Base-by-base conservation (phyloP, 2,113 vertebrate species). In the Pollimyrus isidori region DNA sequence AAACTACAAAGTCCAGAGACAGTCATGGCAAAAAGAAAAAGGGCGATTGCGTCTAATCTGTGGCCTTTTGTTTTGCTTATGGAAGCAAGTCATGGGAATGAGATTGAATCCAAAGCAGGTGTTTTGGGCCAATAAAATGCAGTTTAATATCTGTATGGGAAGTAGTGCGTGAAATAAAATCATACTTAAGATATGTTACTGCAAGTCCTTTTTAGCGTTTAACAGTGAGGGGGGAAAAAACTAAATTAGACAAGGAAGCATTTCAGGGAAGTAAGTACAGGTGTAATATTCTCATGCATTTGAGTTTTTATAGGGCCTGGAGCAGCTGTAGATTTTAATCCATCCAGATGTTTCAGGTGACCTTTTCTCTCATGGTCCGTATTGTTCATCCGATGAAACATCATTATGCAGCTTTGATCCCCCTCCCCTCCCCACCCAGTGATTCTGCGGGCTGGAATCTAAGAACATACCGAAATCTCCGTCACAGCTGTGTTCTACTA, bases 331-430 rank as follows among this genome's bases (percentile, higher is more conserved):
- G 35, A 42, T 80, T 80, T 80, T 80, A 39, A 35, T 80, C 21
- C 73, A 80, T 42, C 73, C 73, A 80, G 73, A 80, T 80, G 73
- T 42, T 39, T 80, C 73, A 80, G 73, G 73, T 80, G 73, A 35
- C 42, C 73, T 35, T 80, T 42, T 2, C 35, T 80, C 73, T 80
- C 30, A 39, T 80, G 39, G 73, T 17, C 13, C 73, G 42, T 80
- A 17, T 80, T 80, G 35, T 80, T 62, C 50, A 53, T 53, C 35
- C 19, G 69, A 76, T 76, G 69, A 76, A 76, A 42, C 30, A 39
- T 69, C 42, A 76, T 76, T 39, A 19, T 76, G 35, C 42, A 39
- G 69, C 69, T 76, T 76, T 76, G 69, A 76, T 76, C 69, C 69
- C 35, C 4, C 65, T 62, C 7, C 58, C 26, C 58, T 26, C 58